phyloP scores from a whole-genome alignment of 2,113 vertebrate species.

The Lasiurus borealis region DNA sequence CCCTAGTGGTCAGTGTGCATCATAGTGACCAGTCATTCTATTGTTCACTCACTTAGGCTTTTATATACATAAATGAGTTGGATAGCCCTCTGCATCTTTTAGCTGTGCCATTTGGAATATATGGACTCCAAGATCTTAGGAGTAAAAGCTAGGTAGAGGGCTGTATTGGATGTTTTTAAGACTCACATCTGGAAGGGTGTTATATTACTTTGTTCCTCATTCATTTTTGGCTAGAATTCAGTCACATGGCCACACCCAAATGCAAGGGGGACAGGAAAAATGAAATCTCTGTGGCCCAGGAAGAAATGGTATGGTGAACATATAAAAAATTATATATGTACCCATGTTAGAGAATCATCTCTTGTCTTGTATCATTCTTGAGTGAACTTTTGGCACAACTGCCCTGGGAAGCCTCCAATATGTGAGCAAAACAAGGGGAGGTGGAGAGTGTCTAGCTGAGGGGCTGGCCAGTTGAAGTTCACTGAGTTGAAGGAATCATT shows the following conservation, averaged over 20 bases:
- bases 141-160: neutral
- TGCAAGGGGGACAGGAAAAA: neutral
- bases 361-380: neutral
- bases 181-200: neutral
- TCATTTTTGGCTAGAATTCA: conserved; percentile 12
- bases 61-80: neutral
- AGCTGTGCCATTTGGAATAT: neutral
- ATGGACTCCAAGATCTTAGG: neutral
- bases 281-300: neutral
- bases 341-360: neutral
- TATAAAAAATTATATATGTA: neutral
- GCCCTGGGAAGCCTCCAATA: neutral
- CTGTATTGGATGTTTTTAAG: neutral
- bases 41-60: no score
- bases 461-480: neutral
- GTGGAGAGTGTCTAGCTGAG: neutral
- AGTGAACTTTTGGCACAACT: neutral
- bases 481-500: conserved; percentile 8
- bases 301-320: neutral
- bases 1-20: no score
- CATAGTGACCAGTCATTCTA: no score
- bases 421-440: neutral
- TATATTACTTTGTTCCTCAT: conserved; percentile 37
- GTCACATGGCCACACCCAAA: neutral
- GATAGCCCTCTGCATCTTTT: neutral